Percentiles rank a stretch among this genome's conserved stretches.
These are phyloP conservation scores for Meliscaeva auricollis DNA, from an alignment of 2,888 invertebrate genomes.

Conservation along the genomic window DNA sequence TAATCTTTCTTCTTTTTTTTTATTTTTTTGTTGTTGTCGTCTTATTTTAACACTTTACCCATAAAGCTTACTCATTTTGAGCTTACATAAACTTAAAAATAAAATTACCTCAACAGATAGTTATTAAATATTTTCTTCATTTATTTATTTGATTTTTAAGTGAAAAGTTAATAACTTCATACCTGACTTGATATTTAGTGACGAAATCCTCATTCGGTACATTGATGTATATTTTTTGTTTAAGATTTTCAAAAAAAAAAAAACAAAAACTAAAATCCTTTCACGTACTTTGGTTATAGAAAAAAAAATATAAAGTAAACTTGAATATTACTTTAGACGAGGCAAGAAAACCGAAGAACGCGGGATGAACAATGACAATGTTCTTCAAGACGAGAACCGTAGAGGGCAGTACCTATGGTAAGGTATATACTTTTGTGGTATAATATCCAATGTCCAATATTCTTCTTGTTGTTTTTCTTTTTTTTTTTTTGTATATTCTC, in stretches of 20 bases:
- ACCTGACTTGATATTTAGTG: constrained; percentile 83
- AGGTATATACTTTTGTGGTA: constrained; percentile 26
- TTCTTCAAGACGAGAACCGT: neutral
- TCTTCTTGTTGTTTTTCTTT: constrained; percentile 36
- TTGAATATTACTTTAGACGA: constrained; percentile 9
- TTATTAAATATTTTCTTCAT: constrained; percentile 22
- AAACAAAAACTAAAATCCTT: constrained; percentile 67
- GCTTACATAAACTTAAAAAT: constrained; percentile 42
- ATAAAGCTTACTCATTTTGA: constrained; percentile 62
- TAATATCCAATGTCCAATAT: constrained; percentile 67
- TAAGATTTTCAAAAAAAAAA: constrained; percentile 8
- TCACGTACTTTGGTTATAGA: constrained; percentile 40
- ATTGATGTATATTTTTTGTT: constrained; percentile 75
- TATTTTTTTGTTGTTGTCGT: neutral
- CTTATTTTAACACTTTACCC: constrained; percentile 15
- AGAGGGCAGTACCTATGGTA: neutral
- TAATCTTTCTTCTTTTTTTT: neutral
- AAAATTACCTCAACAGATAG: constrained; percentile 20
- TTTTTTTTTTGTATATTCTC: constrained; percentile 7
- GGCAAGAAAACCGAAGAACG: neutral
- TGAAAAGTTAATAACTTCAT: constrained; percentile 56
- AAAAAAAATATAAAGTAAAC: no score
- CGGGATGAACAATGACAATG: constrained; percentile 32
- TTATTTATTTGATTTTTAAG: neutral
- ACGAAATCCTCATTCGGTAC: constrained; percentile 82